phyloP scores from a whole-genome alignment of 2,888 invertebrate species.

The Biston stratarius region DNA sequence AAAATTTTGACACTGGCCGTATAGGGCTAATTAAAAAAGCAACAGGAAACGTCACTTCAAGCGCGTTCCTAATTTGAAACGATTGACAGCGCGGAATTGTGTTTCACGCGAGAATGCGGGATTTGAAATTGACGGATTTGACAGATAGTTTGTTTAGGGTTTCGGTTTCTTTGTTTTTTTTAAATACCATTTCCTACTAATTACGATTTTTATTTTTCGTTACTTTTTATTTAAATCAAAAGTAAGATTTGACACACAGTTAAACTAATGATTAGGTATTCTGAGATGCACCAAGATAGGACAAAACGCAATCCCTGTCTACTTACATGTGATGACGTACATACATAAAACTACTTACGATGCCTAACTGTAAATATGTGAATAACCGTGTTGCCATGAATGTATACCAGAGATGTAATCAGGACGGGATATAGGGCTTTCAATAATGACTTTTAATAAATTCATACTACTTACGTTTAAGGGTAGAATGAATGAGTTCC shows the following conservation, averaged over 20 bases:
- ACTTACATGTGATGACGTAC: conserved; percentile 8
- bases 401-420: conserved; percentile 20
- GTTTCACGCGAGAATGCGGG: conserved; percentile 43
- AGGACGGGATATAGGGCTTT: conserved; percentile 8
- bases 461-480: too few species aligned
- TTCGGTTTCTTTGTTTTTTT: conserved; percentile 1
- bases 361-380: conserved; percentile 31
- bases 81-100: conserved; percentile 61
- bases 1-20: conserved; percentile 53
- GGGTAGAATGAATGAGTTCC: too few species aligned
- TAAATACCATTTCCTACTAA: too few species aligned
- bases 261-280: too few species aligned
- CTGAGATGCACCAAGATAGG: too few species aligned
- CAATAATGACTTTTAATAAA: too few species aligned
- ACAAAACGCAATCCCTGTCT: not conserved
- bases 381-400: conserved; percentile 32
- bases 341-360: not conserved
- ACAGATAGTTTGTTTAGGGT: conserved; percentile 23
- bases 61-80: conserved; percentile 65
- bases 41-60: conserved; percentile 69
- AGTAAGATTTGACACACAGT: too few species aligned
- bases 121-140: conserved; percentile 37
- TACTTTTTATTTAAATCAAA: too few species aligned
- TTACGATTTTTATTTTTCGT: not conserved
- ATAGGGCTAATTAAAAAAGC: conserved; percentile 59